Conservation (phyloP, 2,113 vertebrate genomes). For the Amblyornis subalaris region DNA sequence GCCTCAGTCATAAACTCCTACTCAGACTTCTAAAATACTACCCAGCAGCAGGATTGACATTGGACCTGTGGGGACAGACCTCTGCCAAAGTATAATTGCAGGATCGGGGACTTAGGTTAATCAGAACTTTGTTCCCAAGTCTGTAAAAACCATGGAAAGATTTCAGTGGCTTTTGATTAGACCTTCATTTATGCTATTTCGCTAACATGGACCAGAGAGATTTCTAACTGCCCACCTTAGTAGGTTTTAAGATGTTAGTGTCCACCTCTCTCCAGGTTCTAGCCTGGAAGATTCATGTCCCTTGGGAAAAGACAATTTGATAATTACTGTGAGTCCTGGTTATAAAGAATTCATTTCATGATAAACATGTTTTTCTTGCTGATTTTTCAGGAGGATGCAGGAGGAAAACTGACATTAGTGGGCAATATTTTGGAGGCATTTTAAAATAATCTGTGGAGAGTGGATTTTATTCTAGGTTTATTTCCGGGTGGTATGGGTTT, state of each 20-base stretch:
- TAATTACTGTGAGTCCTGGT: background rate
- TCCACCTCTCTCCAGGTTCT: background rate
- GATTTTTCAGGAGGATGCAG: background rate
- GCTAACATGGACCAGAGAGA: background rate
- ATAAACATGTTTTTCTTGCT: accelerated
- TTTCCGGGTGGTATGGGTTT: accelerated
- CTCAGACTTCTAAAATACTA: background rate
- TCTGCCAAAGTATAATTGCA: background rate
- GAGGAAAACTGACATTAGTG: background rate
- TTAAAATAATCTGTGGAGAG: background rate
- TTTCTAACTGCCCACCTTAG: background rate
- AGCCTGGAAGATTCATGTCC: background rate
- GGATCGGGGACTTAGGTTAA: background rate
- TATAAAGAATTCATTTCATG: background rate
- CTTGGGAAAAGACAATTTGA: background rate
- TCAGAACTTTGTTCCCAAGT: background rate
- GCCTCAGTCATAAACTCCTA: background rate
- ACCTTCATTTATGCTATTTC: background rate
- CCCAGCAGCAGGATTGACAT: background rate
- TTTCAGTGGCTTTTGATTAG: background rate
- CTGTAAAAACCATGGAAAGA: background rate
- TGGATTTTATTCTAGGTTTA: background rate
- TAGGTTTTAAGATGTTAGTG: background rate
- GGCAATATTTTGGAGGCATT: background rate
- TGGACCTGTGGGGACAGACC: background rate